Percentiles rank a stretch among this genome's conserved stretches.
Evolutionary conservation across 2,888 invertebrate genomes (phyloP).

Genomic region (Oscheius sp.): DNA sequence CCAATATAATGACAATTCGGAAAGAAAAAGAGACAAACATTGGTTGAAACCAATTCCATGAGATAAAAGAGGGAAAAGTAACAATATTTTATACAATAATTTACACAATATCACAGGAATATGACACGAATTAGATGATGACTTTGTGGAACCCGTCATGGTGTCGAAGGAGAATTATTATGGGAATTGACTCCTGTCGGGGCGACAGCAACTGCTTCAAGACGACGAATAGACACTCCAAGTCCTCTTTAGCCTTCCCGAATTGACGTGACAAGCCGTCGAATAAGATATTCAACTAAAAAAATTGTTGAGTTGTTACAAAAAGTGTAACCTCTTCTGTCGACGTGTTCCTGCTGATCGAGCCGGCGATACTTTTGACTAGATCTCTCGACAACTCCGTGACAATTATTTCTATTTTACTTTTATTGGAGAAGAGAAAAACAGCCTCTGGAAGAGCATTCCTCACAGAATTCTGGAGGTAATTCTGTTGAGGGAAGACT

Average conservation of each 20-base stretch:
- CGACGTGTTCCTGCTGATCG: slow-evolving; percentile 31
- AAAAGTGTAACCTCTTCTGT: neutral
- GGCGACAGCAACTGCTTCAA: slow-evolving; percentile 13
- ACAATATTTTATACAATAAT: neutral
- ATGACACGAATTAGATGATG: slow-evolving; percentile 4
- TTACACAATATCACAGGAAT: neutral
- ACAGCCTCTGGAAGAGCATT: slow-evolving; percentile 36
- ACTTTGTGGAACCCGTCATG: slow-evolving; percentile 25
- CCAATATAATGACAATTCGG: slow-evolving; percentile 15
- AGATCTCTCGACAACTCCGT: slow-evolving; percentile 39
- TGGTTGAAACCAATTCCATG: neutral
- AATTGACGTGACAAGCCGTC: slow-evolving; percentile 12
- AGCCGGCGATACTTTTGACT: slow-evolving; percentile 43
- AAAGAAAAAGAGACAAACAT: slow-evolving; percentile 2
- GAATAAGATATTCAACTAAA: slow-evolving; percentile 5
- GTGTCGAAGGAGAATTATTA: slow-evolving; percentile 22
- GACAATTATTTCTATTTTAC: slow-evolving; percentile 46
- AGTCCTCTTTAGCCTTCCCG: slow-evolving; percentile 25
- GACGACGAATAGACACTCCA: slow-evolving; percentile 22
- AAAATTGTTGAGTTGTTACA: neutral
- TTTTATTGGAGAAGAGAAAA: slow-evolving; percentile 35
- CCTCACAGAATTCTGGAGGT: slow-evolving; percentile 9
- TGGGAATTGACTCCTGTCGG: neutral
- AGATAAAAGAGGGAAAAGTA: neutral
- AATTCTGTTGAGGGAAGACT: neutral